Base-by-base conservation (phyloP, 2,888 invertebrate genomes). In the Eupithecia inturbata region DNA sequence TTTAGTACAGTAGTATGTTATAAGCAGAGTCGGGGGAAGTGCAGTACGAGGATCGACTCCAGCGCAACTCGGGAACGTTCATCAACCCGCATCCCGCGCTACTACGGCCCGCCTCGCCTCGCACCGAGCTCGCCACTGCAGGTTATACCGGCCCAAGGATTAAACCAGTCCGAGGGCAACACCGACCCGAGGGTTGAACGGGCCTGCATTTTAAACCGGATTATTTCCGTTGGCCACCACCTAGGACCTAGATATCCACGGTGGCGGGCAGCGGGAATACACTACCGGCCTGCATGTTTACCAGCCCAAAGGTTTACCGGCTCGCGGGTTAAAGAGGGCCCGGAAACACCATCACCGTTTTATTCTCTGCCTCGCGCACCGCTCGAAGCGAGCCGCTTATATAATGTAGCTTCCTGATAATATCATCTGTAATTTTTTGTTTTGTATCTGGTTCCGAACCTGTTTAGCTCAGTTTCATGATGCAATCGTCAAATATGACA, bases 41-140 rank as follows among this genome's bases (percentile, higher is more conserved):
- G 81, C 86, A 85, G 85, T 89, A 87, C 84, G 92, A 92, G 83
- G 84, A 89, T 81, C 90, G 89, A 10, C 74, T 78, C 82, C 90
- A 92, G 1, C 92, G 93, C 86, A 93, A 94, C 89, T 91, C 90
- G 39, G 94, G 94, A 82, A 93, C 92, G 41, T 93, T 86, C 89
- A 94, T 90, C 74, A 94, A 94, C 88, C 83, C 88, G 83, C 92
- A 91, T 82, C 93, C 94, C 75, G 92, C 92, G 82, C 89, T 94
- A 78, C 88, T 91, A 82, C 87, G 84, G 66, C 86, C 92, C 78
- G 84, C 91, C 68, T 88, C 92, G 83, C 94, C 94, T 82, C 91
- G 86, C 85, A 82, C 90, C 80, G 94, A 95, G 86, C 93, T 95
- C 86, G 94, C 91, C 82, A 93, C 94, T 76, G 93, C 94, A 92